Percentiles rank a stretch among this genome's conserved stretches.
Evolutionary conservation across 2,888 invertebrate genomes (phyloP).

Genomic region (Mystacides longicornis): DNA sequence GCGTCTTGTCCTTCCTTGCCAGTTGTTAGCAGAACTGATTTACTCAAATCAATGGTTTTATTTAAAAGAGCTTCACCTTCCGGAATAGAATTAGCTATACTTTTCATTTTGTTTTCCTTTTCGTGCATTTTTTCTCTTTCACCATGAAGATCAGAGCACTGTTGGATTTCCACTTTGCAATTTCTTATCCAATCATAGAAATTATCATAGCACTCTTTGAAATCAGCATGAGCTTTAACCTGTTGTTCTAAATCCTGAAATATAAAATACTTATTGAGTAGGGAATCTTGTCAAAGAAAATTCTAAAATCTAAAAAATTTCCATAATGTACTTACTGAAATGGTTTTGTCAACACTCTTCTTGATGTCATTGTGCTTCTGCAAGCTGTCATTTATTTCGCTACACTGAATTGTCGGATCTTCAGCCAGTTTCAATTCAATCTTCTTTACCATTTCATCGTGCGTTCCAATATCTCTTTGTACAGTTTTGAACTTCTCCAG

Average conservation of each 20-base stretch:
- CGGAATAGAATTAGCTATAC: conserved; percentile 59
- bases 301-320: background rate
- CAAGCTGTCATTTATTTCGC: conserved; percentile 63
- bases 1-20: conserved; percentile 77
- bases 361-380: conserved; percentile 64
- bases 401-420: conserved; percentile 57
- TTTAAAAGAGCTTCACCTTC: conserved; percentile 68
- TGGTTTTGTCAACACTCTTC: conserved; percentile 56
- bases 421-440: conserved; percentile 66
- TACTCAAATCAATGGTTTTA: conserved; percentile 65
- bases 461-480: conserved; percentile 73
- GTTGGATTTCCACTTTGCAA: conserved; percentile 73
- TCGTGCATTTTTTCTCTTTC: conserved; percentile 71
- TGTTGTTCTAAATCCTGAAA: conserved; percentile 67
- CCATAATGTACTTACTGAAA: conserved; percentile 44
- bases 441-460: conserved; percentile 70
- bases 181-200: conserved; percentile 81
- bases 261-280: conserved; percentile 13
- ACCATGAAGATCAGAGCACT: conserved; percentile 80
- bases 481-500: conserved; percentile 81
- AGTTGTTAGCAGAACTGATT: conserved; percentile 66
- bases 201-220: conserved; percentile 73
- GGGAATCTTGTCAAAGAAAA: too few relatives aligned
- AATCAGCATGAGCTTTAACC: conserved; percentile 81
- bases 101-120: conserved; percentile 66